Evolutionary conservation across 23 tunicate species (phyloP), one percentile per base, ranked within the genome.

Genomic region (Halocynthia roretzi): DNA sequence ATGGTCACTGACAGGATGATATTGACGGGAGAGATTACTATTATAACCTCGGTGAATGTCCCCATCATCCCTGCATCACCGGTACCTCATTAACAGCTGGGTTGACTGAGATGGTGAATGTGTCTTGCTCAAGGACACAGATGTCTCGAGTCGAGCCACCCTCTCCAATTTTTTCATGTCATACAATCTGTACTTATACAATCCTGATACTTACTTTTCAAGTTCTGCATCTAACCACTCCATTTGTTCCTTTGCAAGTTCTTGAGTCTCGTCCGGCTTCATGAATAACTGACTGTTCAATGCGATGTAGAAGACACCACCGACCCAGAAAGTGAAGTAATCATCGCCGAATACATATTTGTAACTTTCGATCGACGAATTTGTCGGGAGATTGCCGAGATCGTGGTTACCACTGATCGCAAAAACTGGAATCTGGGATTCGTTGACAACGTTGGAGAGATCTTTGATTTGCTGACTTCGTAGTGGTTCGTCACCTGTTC

Each of bases 361-460:
- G 85, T 85, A 82, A 4, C 49, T 64, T 21, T 72, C 75, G 7
- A 86, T 72, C 10, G 87, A 72, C n/a, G 82, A 78, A 66, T 21
- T 56, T 15, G 85, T 83, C 5, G 92, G 98, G 52, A n/a, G 49
- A 68, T 86, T 82, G 8, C 98, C 98, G 19, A 92, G 56, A 74
- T 92, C 98, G 62, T 92, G 98, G 78, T 92, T 92, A 6, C 98
- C 98, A 56, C 87, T 71, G 20, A 78, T 73, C 61, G 67, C 83
- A 69, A 92, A 67, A 52, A 92, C 56, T 23, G 98, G 98, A 74
- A 92, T 86, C 48, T 52, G 31, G 10, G 82, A 62, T 44, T 48
- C 18, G 50, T 79, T 62, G 53, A 92, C 77, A 22, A 80, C 78
- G 7, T 73, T 50, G 52, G 64, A 53, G 10, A 92, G 15, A 58